Percentiles rank a stretch among this genome's conserved stretches.
Conservation (phyloP, 2,888 invertebrate species). For the Nomada ferruginata region DNA sequence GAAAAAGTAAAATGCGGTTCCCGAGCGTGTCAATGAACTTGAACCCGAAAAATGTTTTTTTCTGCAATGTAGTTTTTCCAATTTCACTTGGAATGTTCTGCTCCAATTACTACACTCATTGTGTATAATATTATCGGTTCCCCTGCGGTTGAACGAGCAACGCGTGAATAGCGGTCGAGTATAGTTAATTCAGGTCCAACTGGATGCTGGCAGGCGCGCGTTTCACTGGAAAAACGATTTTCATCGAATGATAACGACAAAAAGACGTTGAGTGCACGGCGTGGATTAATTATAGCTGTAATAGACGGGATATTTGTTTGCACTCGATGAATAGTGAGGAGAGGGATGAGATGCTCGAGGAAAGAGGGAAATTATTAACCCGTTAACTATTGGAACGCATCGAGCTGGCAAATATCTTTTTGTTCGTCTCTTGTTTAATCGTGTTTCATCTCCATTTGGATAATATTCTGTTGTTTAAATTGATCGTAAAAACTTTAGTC, state of each 20-base stretch:
- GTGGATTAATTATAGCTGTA: background rate
- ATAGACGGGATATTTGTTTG: background rate
- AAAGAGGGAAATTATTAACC: background rate
- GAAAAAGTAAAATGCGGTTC: too few relatives aligned
- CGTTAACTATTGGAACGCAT: background rate
- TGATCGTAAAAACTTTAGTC: background rate
- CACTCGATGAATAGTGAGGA: background rate
- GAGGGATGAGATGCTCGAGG: background rate
- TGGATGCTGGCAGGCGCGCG: background rate
- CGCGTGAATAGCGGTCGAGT: background rate
- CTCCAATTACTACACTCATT: too few relatives aligned
- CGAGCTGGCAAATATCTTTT: background rate
- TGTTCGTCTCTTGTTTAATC: too few relatives aligned
- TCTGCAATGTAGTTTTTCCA: too few relatives aligned
- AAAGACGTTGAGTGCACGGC: background rate
- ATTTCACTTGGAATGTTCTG: too few relatives aligned
- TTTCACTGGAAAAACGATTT: background rate
- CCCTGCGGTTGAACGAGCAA: background rate
- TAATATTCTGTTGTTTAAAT: background rate
- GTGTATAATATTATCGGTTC: background rate
- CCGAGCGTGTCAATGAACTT: too few relatives aligned
- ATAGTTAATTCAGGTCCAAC: conserved; percentile 27
- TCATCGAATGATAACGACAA: background rate
- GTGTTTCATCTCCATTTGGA: too few relatives aligned
- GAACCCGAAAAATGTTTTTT: too few relatives aligned